phyloP scores from a whole-genome alignment of 2,113 vertebrate species.

The Microcebus lehilahytsara region DNA sequence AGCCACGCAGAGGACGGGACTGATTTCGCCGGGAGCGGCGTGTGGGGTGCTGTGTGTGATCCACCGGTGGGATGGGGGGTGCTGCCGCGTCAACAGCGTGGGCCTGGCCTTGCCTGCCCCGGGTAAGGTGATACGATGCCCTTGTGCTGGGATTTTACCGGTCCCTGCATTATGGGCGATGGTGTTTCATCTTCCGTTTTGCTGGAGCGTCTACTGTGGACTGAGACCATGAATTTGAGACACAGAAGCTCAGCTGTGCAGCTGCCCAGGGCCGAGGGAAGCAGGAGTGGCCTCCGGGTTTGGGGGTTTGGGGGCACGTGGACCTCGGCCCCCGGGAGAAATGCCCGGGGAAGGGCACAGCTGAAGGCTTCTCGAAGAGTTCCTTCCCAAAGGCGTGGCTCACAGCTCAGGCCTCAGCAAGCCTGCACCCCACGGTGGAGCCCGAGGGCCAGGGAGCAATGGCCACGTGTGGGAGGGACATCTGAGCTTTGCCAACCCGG shows the following conservation, averaged over 20 bases:
- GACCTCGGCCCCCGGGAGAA: background rate
- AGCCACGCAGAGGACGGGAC: too few relatives aligned
- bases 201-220: background rate
- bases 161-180: background rate
- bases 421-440: background rate
- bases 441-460: background rate
- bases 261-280: too few relatives aligned
- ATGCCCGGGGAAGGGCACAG: background rate
- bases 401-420: rapidly evolving
- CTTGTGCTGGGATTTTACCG: background rate
- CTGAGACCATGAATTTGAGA: background rate
- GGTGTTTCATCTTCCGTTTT: background rate
- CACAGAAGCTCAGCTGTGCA: too few relatives aligned
- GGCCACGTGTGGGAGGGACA: rapidly evolving
- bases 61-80: rapidly evolving
- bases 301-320: background rate
- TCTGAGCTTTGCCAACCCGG: background rate
- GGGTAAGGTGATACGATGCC: background rate
- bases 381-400: background rate
- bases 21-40: background rate
- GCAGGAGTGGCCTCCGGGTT: background rate
- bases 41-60: background rate
- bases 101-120: background rate
- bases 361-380: too few relatives aligned
- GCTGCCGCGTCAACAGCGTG: rapidly evolving